Evolutionary conservation across 1,140 invertebrate species (phyloP).

Genomic region (Eubasilissa regina): DNA sequence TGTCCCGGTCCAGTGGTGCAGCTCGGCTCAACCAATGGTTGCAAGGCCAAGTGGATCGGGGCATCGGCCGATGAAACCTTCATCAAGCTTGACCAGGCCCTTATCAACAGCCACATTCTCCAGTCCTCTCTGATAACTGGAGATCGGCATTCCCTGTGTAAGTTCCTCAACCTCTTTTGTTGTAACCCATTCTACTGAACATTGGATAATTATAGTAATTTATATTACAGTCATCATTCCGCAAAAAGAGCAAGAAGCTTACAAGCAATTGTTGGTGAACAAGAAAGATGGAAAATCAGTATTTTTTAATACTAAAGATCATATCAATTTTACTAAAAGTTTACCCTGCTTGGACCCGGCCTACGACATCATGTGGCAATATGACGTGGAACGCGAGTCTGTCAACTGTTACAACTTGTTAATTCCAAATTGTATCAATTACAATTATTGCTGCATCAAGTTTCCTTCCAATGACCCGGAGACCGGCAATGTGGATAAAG

Average conservation of each 20-base stretch:
- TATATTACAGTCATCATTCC: slow-evolving; percentile 78
- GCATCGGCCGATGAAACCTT: slow-evolving; percentile 97
- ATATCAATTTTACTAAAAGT: slow-evolving; percentile 84
- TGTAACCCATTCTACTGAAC: not conserved
- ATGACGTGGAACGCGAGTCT: slow-evolving; percentile 79
- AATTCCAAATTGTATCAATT: slow-evolving; percentile 69
- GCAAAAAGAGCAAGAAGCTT: slow-evolving; percentile 78
- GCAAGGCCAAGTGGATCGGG: slow-evolving; percentile 93
- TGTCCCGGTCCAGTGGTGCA: not conserved
- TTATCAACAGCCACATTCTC: slow-evolving; percentile 92
- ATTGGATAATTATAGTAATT: not conserved
- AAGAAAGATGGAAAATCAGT: slow-evolving; percentile 88
- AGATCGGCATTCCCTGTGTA: slow-evolving; percentile 89
- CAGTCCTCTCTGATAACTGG: slow-evolving; percentile 90
- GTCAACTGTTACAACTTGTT: slow-evolving; percentile 89
- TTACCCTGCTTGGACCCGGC: slow-evolving; percentile 90
- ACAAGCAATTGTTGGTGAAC: slow-evolving; percentile 89
- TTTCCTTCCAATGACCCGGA: slow-evolving; percentile 11
- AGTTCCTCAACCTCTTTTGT: slow-evolving; percentile 61
- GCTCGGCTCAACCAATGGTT: slow-evolving; percentile 82
- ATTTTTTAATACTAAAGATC: slow-evolving; percentile 84
- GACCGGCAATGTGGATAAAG: not conserved
- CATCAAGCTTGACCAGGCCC: slow-evolving; percentile 92
- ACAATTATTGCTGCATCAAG: slow-evolving; percentile 62
- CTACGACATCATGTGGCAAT: slow-evolving; percentile 90